Conservation (phyloP, 1,140 invertebrate genomes). For the Diploscapter pachys region DNA sequence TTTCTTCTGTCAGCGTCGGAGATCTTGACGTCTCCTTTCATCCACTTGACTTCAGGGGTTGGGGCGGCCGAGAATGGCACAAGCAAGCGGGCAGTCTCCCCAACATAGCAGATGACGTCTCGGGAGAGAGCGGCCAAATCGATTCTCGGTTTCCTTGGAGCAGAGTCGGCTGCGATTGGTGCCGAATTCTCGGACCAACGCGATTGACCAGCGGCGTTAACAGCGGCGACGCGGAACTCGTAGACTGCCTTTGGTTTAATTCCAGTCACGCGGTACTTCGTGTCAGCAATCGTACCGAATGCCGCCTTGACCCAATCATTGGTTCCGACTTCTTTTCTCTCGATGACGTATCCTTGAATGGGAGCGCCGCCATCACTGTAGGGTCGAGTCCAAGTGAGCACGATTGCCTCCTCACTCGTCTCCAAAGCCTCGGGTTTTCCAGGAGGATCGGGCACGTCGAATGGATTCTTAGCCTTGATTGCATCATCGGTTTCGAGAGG, state of each 20-base stretch:
- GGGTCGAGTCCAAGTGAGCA: slow-evolving; percentile 89
- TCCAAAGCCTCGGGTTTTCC: slow-evolving; percentile 84
- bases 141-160: slow-evolving; percentile 68
- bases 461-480: slow-evolving; percentile 90
- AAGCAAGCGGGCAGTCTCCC: slow-evolving; percentile 40
- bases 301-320: slow-evolving; percentile 71
- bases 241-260: slow-evolving; percentile 94
- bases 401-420: slow-evolving; percentile 93
- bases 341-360: slow-evolving; percentile 91
- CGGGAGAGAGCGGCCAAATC: slow-evolving; percentile 33
- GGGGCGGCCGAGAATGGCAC: slow-evolving; percentile 72
- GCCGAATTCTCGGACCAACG: slow-evolving; percentile 84
- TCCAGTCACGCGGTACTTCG: slow-evolving; percentile 72
- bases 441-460: slow-evolving; percentile 84
- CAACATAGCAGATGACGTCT: slow-evolving; percentile 34
- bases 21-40: slow-evolving; percentile 77
- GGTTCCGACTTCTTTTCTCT: slow-evolving; percentile 75
- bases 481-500: slow-evolving; percentile 80
- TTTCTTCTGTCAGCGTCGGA: slow-evolving; percentile 73
- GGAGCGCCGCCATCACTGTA: slow-evolving; percentile 84
- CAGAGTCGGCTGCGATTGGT: slow-evolving; percentile 78
- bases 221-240: slow-evolving; percentile 89
- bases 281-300: slow-evolving; percentile 76
- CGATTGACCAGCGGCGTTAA: slow-evolving; percentile 89
- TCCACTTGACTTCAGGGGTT: slow-evolving; percentile 79